Base-by-base conservation (phyloP, 1,140 invertebrate genomes). In the Amphibalanus amphitrite region DNA sequence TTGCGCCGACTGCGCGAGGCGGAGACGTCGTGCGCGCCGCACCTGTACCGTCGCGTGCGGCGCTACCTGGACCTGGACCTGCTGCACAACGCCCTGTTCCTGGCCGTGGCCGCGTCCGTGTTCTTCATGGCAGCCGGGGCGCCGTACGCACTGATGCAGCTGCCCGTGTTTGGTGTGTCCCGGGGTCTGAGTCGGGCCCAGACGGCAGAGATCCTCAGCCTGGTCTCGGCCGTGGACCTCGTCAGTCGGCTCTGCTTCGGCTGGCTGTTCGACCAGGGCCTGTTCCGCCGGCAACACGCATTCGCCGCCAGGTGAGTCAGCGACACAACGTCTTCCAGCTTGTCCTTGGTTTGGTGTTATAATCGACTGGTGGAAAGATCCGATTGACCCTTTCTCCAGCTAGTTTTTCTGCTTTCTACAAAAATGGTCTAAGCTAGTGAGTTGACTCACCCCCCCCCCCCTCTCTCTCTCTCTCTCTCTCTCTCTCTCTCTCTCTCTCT, bases 81-180 rank as follows among this genome's bases (percentile, higher is more conserved):
- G 4, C 79, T 89, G 26, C 85, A 85, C 74, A 86, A 74, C 47
- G 71, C 71, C 4, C 47, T 73, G 40, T 90, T 90, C 74, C 84
- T 89, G 40, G 80, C 88, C 73, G 84, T 90, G 79, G 87, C 87
- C 72, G 80, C 86, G 1, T 88, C 88, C 10, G 88, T 89, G 17
- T 87, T 85, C 10, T 80, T 89, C 1, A 89, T 89, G 86, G 88
- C 88, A 0, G 86, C 87, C 10, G 88, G 88, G 10, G 88, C 87
- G 28, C 88, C 88, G 0, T 89, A 89, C 75, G 86, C 88, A 78
- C 77, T 90, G 8, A 89, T 89, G 76, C 89, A 88, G 77, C 78
- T 90, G 67, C 88, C 88, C 0, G 87, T 88, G 0, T 88, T 88
- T 75, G 87, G 87, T 0, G 84, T 87, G 0, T 73, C 74, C 0